Conservation (phyloP, 2,113 vertebrate species). For the Ammodytes marinus region DNA sequence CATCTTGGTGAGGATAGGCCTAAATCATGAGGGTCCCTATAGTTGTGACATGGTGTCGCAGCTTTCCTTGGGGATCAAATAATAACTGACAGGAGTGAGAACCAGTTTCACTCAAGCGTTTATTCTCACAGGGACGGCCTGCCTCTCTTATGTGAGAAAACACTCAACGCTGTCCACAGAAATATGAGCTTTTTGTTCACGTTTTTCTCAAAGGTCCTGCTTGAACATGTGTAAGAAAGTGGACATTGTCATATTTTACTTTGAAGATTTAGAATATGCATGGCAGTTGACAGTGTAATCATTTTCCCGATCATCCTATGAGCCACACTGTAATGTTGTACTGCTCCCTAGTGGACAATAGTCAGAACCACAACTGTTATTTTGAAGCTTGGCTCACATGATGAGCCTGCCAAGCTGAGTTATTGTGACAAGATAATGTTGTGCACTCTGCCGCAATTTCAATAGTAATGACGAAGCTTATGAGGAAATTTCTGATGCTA, state of each 20-base stretch:
- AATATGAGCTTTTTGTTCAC: neutral
- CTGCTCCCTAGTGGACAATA: conserved; percentile 50
- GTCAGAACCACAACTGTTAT: neutral
- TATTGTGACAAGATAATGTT: neutral
- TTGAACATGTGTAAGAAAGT: no score
- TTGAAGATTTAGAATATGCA: neutral
- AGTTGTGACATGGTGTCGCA: conserved; percentile 1
- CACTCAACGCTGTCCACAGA: conserved; percentile 5
- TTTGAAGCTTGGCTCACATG: no score
- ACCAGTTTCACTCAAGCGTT: conserved; percentile 12
- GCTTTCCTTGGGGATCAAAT: conserved; percentile 20
- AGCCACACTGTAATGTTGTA: conserved; percentile 25
- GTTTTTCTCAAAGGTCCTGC: neutral
- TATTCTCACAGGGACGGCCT: neutral
- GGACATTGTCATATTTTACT: neutral
- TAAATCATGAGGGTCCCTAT: neutral
- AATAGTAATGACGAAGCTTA: conserved; percentile 5
- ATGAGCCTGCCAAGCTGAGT: neutral
- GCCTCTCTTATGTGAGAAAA: conserved; percentile 21
- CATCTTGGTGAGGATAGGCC: neutral
- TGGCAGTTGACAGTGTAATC: neutral
- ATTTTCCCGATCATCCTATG: fast-evolving
- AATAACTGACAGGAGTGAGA: conserved; percentile 38
- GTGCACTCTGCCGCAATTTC: neutral
- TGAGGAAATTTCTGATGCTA: neutral